Evolutionary conservation across 2,888 invertebrate species (phyloP), one percentile per base, ranked within the genome.

Genomic region (Clitarchus hookeri): DNA sequence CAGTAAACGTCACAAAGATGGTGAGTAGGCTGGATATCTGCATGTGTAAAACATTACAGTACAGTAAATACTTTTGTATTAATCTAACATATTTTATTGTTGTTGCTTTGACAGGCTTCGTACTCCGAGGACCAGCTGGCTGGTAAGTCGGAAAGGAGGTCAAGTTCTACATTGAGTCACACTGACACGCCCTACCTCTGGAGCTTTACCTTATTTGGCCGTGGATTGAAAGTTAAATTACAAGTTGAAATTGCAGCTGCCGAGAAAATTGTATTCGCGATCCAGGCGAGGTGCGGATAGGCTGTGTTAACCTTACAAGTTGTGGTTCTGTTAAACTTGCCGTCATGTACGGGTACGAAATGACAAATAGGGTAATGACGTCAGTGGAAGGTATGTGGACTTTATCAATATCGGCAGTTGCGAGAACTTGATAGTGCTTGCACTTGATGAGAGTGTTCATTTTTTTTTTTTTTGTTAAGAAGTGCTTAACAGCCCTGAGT

Each of bases 111-210:
- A 87, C 94, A 97, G 97, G 96, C 96, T 90, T 96, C 96, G 91
- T 97, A 97, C 92, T 95, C 96, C 83, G 97, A 97, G 93, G 97
- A 97, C 93, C 97, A 97, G 94, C 94, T 97, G 93, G 96, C 97
- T 92, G 97, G 97, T 97, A 93, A 96, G 96, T 95, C 89, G 89
- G 88, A 90, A 91, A 90, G 90, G 91, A 91, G 92, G 92, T 91
- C 92, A 91, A 88, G 91, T 91, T 91, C 90, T 89, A 87, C 87
- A 85, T 87, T 89, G 88, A 89, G 87, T 87, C 89, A 88, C 84
- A 87, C 86, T 86, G 89, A 89, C 90, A 90, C 89, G 88, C 89
- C 89, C 89, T 89, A 89, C 88, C 89, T 88, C 88, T 8, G 89
- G 88, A 89, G 89, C 89, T 90, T 90, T 90, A 89, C 91, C 90